phyloP scores from a whole-genome alignment of 30 jellyfish, hydroid and myxozoan species.

The Nemopilema nomurai region DNA sequence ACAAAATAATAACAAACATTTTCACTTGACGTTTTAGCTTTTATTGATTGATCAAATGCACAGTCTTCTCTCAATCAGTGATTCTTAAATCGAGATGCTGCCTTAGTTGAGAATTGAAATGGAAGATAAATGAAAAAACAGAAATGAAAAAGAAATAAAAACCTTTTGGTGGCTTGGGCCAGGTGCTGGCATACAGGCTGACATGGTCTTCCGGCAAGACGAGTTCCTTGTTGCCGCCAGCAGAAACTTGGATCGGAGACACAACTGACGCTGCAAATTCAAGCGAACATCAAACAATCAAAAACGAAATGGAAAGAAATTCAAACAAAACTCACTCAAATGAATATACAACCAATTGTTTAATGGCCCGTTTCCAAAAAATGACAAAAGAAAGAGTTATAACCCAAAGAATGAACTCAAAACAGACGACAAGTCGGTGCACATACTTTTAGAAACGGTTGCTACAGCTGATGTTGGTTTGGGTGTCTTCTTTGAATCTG shows the following conservation, averaged over 20 bases:
- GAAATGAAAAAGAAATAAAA: background rate
- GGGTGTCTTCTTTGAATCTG: constrained; percentile 17
- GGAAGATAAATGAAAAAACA: too few relatives aligned
- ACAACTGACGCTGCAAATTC: constrained; percentile 17
- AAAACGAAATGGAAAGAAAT: too few relatives aligned
- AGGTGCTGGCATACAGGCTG: constrained; percentile 92
- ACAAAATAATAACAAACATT: too few relatives aligned
- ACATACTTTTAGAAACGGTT: constrained; percentile 28
- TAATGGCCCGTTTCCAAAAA: background rate
- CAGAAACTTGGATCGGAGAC: constrained; percentile 83
- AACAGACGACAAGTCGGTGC: background rate
- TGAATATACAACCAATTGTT: too few relatives aligned
- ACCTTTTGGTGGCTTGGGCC: constrained; percentile 99
- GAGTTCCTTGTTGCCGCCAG: constrained; percentile 93
- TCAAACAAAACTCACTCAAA: too few relatives aligned
- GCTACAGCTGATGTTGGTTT: constrained; percentile 42
- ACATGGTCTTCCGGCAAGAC: constrained; percentile 85
- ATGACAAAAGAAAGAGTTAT: background rate
- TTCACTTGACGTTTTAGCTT: too few relatives aligned
- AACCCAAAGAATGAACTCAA: background rate
- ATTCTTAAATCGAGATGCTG: too few relatives aligned
- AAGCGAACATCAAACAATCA: too few relatives aligned
- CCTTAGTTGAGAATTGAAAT: too few relatives aligned
- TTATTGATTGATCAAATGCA: too few relatives aligned
- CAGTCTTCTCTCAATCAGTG: too few relatives aligned